Evolutionary conservation across 2,113 vertebrate genomes (phyloP).

Genomic region (Callopanchax toddi): DNA sequence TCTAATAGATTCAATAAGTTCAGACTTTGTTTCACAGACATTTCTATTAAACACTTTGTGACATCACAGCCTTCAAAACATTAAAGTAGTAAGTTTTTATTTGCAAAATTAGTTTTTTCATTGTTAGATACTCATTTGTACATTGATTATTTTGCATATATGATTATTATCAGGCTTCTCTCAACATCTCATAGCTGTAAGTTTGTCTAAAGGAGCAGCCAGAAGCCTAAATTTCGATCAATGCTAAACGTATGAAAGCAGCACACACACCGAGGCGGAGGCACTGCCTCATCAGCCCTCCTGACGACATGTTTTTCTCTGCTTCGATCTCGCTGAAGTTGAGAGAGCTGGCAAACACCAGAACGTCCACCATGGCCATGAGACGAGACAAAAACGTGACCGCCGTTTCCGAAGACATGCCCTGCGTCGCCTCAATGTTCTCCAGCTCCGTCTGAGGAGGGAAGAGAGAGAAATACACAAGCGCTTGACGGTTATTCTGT

Average conservation of each 20-base stretch:
- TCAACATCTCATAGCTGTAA: too few relatives aligned
- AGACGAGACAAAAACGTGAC: constrained; percentile 96
- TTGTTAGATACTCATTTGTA: too few relatives aligned
- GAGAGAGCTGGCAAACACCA: constrained; percentile 97
- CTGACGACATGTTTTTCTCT: constrained; percentile 99
- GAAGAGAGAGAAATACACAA: constrained; percentile 19
- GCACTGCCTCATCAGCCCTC: constrained; percentile 97
- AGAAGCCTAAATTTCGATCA: background rate
- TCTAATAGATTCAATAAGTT: too few relatives aligned
- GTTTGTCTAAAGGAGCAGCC: too few relatives aligned
- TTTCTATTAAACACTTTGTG: too few relatives aligned
- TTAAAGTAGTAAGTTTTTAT: too few relatives aligned
- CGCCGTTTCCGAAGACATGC: constrained; percentile 98
- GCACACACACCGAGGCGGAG: constrained; percentile 93
- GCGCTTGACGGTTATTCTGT: constrained; percentile 30
- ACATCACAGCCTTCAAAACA: too few relatives aligned
- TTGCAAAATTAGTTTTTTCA: too few relatives aligned
- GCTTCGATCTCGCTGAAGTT: constrained; percentile 99
- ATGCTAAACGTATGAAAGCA: background rate
- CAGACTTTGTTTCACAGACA: too few relatives aligned
- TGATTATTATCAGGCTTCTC: too few relatives aligned
- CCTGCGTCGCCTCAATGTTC: constrained; percentile 98
- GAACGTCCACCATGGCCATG: constrained; percentile 99
- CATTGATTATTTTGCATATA: too few relatives aligned
- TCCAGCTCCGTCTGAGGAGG: constrained; percentile 91